Percentiles rank a stretch among this genome's conserved stretches.
Conservation (phyloP, 2,113 vertebrate species). For the Himantopus leucocephalus region DNA sequence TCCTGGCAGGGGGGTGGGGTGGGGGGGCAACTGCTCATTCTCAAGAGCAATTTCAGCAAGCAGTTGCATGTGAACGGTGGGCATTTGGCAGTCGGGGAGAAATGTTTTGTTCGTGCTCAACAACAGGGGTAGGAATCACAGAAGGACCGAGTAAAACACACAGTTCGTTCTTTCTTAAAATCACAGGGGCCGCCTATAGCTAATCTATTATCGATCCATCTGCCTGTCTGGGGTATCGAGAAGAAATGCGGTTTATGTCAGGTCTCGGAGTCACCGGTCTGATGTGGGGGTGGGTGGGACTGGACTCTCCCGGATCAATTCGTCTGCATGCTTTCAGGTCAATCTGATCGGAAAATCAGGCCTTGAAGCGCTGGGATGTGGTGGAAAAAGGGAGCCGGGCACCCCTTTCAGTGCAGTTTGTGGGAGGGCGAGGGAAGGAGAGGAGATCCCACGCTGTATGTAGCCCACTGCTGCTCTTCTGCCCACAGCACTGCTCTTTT, state of each 20-base stretch:
- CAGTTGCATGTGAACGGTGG: neutral
- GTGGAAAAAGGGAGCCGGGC: neutral
- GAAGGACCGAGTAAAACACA: neutral
- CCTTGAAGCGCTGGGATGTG: neutral
- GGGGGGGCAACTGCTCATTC: neutral
- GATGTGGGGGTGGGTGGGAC: neutral
- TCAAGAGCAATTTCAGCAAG: neutral
- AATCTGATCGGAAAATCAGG: neutral
- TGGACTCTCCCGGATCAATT: neutral
- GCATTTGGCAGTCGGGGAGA: neutral
- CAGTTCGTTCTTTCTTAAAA: neutral
- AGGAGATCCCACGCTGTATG: neutral
- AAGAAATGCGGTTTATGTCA: neutral
- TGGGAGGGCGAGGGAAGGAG: neutral
- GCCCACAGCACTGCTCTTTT: neutral
- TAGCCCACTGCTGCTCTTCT: neutral
- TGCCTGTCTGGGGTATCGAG: neutral
- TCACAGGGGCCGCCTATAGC: neutral
- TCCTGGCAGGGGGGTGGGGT: no score
- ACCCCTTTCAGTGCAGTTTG: neutral
- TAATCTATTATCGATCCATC: constrained; percentile 1
- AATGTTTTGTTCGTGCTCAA: neutral
- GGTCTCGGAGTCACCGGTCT: neutral
- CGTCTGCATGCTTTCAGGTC: neutral
- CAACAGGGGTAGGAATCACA: neutral